Base-by-base conservation (phyloP, 1,140 invertebrate genomes). In the Ostrea edulis region DNA sequence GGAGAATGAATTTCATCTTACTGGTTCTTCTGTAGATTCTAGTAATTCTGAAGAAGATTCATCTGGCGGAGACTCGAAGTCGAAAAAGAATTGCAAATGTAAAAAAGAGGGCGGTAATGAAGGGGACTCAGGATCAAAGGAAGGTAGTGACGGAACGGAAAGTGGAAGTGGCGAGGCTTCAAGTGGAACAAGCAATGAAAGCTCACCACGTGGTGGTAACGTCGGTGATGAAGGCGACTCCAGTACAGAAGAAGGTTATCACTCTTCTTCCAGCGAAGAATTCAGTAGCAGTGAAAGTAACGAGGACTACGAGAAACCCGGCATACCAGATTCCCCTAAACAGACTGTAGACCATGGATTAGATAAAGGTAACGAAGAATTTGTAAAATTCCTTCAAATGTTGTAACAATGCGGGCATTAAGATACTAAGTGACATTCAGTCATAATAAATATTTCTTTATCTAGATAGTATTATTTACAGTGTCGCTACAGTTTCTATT, bases 61-160 rank as follows among this genome's bases (percentile, higher is more conserved):
- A 14, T 22, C 22, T 14, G 68, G 29, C 9, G 29, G 68, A 12
- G 12, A 17, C 29, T 29, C 68, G 8, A 29, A 77, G 68, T 44
- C 35, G 35, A 77, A 9, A 12, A 77, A 77, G 29, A 77, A 77
- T 44, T 77, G 68, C 29, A 77, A 77, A 77, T 77, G 68, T 77
- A 77, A 77, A 25, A 25, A 77, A 14, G 29, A 77, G 14, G 29
- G 14, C 8, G 29, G 29, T 29, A 25, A 35, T 77, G 8, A 25
- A 35, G 68, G 25, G 11, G 25, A 17, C 22, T 77, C 29, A 4
- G 68, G 68, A 77, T 62, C 55, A 20, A 77, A 25, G 12, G 65
- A 71, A 9, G 29, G 25, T 77, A 25, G 68, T 29, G 25, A 77
- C 14, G 14, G 68, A 35, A 29, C 68, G 14, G 25, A 62, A 17